Conservation (phyloP, 2,113 vertebrate genomes). For the Oryzias melastigma region DNA sequence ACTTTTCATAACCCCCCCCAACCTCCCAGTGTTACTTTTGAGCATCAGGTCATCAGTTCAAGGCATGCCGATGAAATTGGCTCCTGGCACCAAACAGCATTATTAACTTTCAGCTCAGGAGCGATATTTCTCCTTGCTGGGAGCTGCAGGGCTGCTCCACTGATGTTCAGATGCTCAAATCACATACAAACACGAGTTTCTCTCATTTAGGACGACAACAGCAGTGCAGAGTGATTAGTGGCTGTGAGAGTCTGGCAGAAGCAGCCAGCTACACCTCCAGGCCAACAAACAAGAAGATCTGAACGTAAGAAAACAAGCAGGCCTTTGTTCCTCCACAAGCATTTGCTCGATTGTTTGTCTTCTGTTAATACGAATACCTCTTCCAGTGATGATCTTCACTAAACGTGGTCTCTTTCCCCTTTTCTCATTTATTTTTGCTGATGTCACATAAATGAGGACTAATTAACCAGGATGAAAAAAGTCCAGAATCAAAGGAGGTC, state of each 20-base stretch:
- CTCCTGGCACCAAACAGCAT: constrained; percentile 21
- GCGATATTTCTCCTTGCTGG: constrained; percentile 22
- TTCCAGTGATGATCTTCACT: constrained; percentile 13
- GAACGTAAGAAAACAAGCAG: constrained; percentile 7
- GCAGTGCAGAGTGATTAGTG: constrained; percentile 42
- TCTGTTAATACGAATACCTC: constrained; percentile 7
- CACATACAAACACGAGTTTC: constrained; percentile 26
- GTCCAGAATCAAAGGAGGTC: background rate
- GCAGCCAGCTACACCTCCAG: constrained; percentile 17
- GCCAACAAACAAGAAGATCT: constrained; percentile 5
- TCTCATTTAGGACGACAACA: constrained; percentile 27
- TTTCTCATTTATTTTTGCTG: background rate
- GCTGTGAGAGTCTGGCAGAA: constrained; percentile 6
- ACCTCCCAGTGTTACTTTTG: constrained; percentile 14
- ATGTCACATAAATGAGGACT: background rate
- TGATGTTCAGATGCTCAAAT: constrained; percentile 29
- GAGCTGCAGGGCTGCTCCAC: constrained; percentile 10
- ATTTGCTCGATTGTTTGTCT: constrained; percentile 3
- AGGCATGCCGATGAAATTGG: constrained; percentile 36
- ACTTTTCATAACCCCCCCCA: constrained; percentile 9
- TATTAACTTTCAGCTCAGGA: constrained; percentile 42
- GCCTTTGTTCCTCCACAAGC: background rate
- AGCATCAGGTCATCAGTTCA: constrained; percentile 46
- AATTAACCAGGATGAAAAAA: constrained; percentile 10
- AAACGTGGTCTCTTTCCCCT: constrained; percentile 4